Evolutionary conservation across 1,140 invertebrate genomes (phyloP), one percentile per base, ranked within the genome.

Genomic region (Cyclargus thomasi): DNA sequence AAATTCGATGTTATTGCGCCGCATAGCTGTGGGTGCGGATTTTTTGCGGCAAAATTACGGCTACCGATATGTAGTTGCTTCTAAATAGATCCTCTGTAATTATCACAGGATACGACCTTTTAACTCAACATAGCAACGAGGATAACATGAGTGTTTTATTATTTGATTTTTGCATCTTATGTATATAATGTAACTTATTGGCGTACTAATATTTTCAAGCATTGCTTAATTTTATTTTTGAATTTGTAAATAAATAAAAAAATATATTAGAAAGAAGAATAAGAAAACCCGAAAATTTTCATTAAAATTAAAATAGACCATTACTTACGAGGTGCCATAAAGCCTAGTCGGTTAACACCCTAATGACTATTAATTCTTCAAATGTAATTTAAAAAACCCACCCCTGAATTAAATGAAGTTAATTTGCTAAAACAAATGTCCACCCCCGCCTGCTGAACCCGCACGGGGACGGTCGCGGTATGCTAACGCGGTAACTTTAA

Each of bases 401-500:
- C 55, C 55, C 55, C 55, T 17, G 55, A 20, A 59, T 59, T 8
- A 59, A 59, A 59, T 59, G 55, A 21, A 59, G 55, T 59, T 59
- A 59, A 59, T 59, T 59, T 59, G 55, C 55, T 59, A 59, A 59
- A 59, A 59, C 55, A 59, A 59, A 59, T 59, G 55, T 59, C 55
- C 57, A 69, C 47, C 68, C 63, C 35, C 67, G 5, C 64, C 53
- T 10, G 35, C 17, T 67, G 59, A 64, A 64, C 53, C 29, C 29
- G 29, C 5, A 4, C 36, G 67, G 55, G 53, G 39, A 63, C 39
- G 36, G 16, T n/a, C n/a, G n/a, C 11, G 65, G 69, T 64, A 70
- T 70, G 69, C 67, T 70, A 70, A 70, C 67, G 67, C 53, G 63
- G 29, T 36, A 70, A 70, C 53, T 70, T 70, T 53, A 23, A 67